These are phyloP conservation scores for Ctenodactylus gundi DNA, from an alignment of 2,113 vertebrate genomes.

Conservation along the genomic window DNA sequence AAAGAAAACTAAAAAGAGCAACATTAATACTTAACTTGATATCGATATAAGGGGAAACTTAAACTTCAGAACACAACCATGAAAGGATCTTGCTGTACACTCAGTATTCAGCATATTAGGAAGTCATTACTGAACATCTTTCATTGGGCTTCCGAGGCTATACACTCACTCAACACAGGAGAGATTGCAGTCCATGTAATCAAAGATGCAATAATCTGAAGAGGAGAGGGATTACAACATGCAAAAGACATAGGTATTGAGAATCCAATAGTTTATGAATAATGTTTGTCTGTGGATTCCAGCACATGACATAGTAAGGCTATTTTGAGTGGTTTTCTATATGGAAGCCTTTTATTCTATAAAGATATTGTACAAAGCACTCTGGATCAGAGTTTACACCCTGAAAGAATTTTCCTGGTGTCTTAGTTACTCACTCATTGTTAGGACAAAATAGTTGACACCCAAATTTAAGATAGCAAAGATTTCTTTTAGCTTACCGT, in stretches of 20 bases:
- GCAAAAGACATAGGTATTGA: no score
- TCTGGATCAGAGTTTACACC: neutral
- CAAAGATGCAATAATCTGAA: neutral
- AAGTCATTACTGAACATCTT: neutral
- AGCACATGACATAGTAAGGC: neutral
- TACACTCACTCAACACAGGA: neutral
- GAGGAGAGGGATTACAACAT: neutral
- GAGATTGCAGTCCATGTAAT: fast-evolving
- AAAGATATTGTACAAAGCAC: no score
- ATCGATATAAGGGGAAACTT: neutral
- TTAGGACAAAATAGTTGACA: no score
- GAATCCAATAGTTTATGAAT: neutral
- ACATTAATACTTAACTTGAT: neutral
- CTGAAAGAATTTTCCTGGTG: no score
- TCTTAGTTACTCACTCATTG: no score
- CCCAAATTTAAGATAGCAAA: no score
- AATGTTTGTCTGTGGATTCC: neutral
- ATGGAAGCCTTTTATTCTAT: neutral
- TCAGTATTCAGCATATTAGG: neutral
- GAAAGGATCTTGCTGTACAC: neutral
- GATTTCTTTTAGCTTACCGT: no score
- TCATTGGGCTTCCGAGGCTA: fast-evolving
- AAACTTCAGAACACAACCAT: neutral
- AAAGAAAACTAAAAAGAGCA: neutral
- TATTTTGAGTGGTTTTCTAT: neutral